Evolutionary conservation across 1,140 invertebrate species (phyloP), one percentile per base, ranked within the genome.

Genomic region (Lucilia cuprina): DNA sequence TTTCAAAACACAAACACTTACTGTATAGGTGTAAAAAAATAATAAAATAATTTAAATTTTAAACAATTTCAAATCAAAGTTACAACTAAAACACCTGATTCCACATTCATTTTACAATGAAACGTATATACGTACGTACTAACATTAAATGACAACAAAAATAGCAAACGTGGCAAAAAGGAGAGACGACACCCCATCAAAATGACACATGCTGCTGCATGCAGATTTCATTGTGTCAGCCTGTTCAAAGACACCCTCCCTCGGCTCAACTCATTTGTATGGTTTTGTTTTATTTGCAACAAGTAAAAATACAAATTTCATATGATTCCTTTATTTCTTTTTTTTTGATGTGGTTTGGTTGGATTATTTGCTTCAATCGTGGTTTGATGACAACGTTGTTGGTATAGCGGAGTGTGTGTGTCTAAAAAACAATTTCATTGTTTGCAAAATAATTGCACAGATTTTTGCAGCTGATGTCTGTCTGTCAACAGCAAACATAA

Each of bases 81-180:
- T 82, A 82, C 82, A 70, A 84, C 41, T 84, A 65, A 30, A 25
- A 65, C 84, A 84, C 84, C 84, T 84, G 84, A 80, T 82, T 83
- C 87, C 87, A 87, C 65, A 70, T 89, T 88, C 89, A 70, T 21
- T 70, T 70, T 9, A 70, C 10, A 70, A 5, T 3, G 14, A n/a
- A 60, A 60, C 7, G 86, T 87, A 87, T 85, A 85, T 85, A 60
- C 7, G 86, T 87, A 87, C 85, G 84, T 85, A 14, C 19, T 21
- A 83, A 84, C 86, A 85, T 84, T 84, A 75, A 77, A 80, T 85
- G 70, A 70, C 25, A 50, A 83, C 83, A 74, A 50, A 13, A 55
- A n/a, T 77, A 41, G 50, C 17, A 65, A 74, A 85, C 14, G 83
- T 30, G 74, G 75, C 41, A 41, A 21, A 74, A 41, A 21, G 47